Percentiles rank a stretch among this genome's conserved stretches.
Evolutionary conservation across 1,140 invertebrate species (phyloP).

Genomic region (Wasmannia auropunctata): DNA sequence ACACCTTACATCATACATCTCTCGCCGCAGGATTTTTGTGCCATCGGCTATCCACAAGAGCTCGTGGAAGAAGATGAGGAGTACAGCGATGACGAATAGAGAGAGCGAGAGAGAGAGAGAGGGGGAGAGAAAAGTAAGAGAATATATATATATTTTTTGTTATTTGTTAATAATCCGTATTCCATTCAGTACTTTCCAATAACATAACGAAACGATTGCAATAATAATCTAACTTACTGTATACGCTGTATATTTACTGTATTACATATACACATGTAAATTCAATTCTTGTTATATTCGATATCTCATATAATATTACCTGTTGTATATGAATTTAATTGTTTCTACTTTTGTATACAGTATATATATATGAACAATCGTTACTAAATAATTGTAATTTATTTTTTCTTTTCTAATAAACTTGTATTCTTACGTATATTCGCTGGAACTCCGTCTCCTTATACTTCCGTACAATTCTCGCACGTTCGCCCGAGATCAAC

Average conservation of each 20-base stretch:
- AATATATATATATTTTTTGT: not conserved
- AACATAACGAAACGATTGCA: not conserved
- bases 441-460: not conserved
- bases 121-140: not conserved
- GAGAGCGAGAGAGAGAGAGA: too few species aligned
- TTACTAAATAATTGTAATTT: constrained; percentile 7
- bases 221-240: too few species aligned
- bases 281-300: not conserved
- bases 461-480: not conserved
- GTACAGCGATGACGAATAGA: not conserved
- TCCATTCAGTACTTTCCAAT: not conserved
- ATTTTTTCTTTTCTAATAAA: constrained; percentile 20
- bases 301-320: not conserved
- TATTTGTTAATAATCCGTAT: not conserved
- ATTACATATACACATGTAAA: not conserved
- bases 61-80: constrained; percentile 69
- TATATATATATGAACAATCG: not conserved
- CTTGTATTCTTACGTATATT: not conserved
- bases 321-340: not conserved
- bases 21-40: constrained; percentile 19
- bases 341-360: not conserved
- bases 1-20: constrained; percentile 66
- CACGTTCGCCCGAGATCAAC: not conserved
- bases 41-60: constrained; percentile 48
- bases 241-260: not conserved